Base-by-base conservation (phyloP, 2,797 vertebrate species). In the Tenualosa ilisha region DNA sequence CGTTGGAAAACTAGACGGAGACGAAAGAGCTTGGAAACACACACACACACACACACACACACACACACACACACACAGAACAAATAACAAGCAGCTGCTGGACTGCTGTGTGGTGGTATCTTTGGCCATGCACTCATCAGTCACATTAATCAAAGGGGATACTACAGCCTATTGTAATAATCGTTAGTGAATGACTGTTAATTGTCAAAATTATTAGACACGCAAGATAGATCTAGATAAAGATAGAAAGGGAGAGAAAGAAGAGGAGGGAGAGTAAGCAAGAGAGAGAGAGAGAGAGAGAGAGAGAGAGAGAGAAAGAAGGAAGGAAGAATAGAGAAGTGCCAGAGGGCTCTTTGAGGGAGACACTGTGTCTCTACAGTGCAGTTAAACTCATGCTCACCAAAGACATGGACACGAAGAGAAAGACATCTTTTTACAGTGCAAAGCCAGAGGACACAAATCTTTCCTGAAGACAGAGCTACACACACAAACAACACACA, bases 381-480 rank as follows among this genome's bases (percentile, higher is more conserved):
- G 31, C 37, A 17, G 31, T 26, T 40, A 20, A 11, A 75, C 68
- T 75, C 37, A 72, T 40, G 31, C 65, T 40, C 65, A 37, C 13
- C 24, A 75, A 37, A 26, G 68, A 75, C 68, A 75, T 40, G 68
- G 68, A 75, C 15, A 68, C 31, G 15, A 2, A 40, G 31, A 43
- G 68, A 75, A 40, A 75, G 31, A 75, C 37, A 13, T 75, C 68
- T 75, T 72, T 20, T 40, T 12, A 75, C 68, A 75, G 68, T 31
- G 37, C 31, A 40, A 3, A 75, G 31, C 31, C 68, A 75, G 68
- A 75, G 37, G 68, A 40, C 12, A 75, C 56, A 59, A 59, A 59
- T 59, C 56, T 59, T 59, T n/a, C 56, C 56, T 59, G 4, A 59
- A 22, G 20, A 43, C 82, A 83, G 7, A 50, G 40, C 6, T 50